Conservation (phyloP, 1,140 invertebrate genomes). For the Steinernema khuongi region DNA sequence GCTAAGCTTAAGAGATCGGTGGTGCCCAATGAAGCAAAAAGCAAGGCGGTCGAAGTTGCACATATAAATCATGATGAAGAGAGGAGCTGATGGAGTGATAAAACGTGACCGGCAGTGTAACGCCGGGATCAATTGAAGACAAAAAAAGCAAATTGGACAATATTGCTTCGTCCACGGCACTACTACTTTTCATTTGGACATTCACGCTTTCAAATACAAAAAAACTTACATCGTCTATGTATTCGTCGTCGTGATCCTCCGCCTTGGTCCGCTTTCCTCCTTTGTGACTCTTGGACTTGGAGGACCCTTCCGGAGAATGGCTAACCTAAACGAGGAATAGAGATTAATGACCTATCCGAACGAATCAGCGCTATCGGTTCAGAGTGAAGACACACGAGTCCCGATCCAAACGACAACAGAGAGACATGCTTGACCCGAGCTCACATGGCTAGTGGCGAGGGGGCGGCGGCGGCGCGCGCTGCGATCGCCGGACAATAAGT, state of each 20-base stretch:
- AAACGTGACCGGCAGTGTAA: neutral
- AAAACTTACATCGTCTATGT: conserved; percentile 1
- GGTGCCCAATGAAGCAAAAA: neutral
- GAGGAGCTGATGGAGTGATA: neutral
- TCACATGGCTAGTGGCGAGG: neutral
- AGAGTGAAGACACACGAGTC: too few species aligned
- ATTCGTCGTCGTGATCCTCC: neutral
- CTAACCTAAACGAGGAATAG: neutral
- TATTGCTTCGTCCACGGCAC: too few species aligned
- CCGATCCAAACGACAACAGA: too few species aligned
- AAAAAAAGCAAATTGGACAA: neutral
- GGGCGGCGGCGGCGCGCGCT: neutral
- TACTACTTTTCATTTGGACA: too few species aligned
- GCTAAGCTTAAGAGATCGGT: too few species aligned
- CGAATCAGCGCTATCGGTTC: too few species aligned
- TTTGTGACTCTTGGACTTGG: neutral
- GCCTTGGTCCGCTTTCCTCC: neutral
- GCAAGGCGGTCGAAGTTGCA: neutral
- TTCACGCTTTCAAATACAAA: too few species aligned
- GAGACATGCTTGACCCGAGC: neutral
- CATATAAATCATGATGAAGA: neutral
- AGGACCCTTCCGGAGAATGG: neutral
- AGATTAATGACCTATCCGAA: too few species aligned
- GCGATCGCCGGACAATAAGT: neutral
- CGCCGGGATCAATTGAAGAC: neutral